These are phyloP conservation scores for Drosophila kambysellisi DNA, from an alignment of 2,888 invertebrate genomes.

Conservation along the genomic window DNA sequence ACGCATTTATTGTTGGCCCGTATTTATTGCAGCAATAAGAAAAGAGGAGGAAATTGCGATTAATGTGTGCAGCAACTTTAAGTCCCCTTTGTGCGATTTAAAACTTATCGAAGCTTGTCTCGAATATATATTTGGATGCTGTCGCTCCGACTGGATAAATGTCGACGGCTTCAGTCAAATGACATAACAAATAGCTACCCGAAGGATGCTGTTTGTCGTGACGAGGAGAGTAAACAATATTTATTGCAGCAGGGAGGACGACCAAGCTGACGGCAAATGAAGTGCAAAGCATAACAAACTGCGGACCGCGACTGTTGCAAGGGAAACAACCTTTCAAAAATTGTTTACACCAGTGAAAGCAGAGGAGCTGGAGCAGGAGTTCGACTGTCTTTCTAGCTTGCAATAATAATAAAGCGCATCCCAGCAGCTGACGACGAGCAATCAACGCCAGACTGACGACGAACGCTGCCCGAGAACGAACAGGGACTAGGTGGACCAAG, in stretches of 20 bases:
- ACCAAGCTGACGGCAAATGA: constrained; percentile 61
- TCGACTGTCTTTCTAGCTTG: constrained; percentile 49
- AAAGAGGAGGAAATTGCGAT: neutral
- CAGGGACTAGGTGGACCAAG: neutral
- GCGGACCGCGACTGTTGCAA: constrained; percentile 62
- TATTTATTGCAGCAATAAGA: constrained; percentile 5
- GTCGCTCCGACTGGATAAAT: constrained; percentile 63
- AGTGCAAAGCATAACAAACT: constrained; percentile 74
- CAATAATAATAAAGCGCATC: constrained; percentile 70
- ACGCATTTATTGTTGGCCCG: neutral
- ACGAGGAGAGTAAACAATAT: constrained; percentile 69
- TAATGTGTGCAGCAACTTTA: constrained; percentile 44
- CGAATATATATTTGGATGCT: constrained; percentile 37
- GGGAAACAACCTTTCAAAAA: constrained; percentile 77
- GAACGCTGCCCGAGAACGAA: constrained; percentile 12
- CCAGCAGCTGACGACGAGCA: constrained; percentile 71
- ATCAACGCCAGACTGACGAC: constrained; percentile 45
- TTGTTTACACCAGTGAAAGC: constrained; percentile 61
- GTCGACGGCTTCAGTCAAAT: constrained; percentile 65
- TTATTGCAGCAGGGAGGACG: constrained; percentile 54
- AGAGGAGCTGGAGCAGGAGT: neutral
- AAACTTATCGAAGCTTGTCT: constrained; percentile 60
- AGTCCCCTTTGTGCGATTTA: constrained; percentile 56
- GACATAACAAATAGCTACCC: constrained; percentile 76
- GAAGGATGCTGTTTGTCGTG: constrained; percentile 52